Evolutionary conservation across 2,888 invertebrate species (phyloP), one percentile per base, ranked within the genome.

Genomic region (Dexiosoma caninum): DNA sequence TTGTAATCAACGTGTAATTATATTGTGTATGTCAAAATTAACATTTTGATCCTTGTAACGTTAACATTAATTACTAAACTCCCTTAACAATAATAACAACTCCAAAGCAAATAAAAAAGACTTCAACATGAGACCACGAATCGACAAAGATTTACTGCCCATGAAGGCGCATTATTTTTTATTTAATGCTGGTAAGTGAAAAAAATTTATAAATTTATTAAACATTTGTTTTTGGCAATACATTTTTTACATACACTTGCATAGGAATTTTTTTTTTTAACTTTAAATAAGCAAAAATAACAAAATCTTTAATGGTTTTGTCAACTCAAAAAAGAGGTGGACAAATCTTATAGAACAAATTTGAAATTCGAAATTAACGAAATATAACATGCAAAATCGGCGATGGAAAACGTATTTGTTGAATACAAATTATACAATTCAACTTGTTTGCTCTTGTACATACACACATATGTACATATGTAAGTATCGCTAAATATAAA

Each of bases 141-240:
- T 97, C 35, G 94, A 97, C 88, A 94, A 92, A 87, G 93, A 94
- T 71, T 91, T 97, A 71, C 87, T 97, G 88, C 96, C 96, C 10
- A 94, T 97, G 88, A 97, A 97, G 90, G 95, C 94, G 1, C 97
- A 97, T 91, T 97, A 94, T 90, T 97, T 97, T 89, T 91, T 97
- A 67, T 96, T 94, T 87, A 95, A 95, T 93, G 96, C 95, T 88
- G 97, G 96, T 96, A 91, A 91, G 91, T 86, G 40, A 16, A 23
- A 8, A n/a, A 23, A 40, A 12, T 37, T 32, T 32, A 3, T 27
- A 27, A 27, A 27, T n/a, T n/a, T n/a, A n/a, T n/a, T n/a, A n/a
- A n/a, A n/a, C n/a, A n/a, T n/a, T n/a, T n/a, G n/a, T n/a, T n/a
- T n/a, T n/a, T n/a, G n/a, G n/a, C n/a, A n/a, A n/a, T n/a, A n/a